A percentile compares a stretch with the other conserved stretches of the same genome.
Conservation (phyloP, 2,113 vertebrate genomes). For the Thermophis baileyi region DNA sequence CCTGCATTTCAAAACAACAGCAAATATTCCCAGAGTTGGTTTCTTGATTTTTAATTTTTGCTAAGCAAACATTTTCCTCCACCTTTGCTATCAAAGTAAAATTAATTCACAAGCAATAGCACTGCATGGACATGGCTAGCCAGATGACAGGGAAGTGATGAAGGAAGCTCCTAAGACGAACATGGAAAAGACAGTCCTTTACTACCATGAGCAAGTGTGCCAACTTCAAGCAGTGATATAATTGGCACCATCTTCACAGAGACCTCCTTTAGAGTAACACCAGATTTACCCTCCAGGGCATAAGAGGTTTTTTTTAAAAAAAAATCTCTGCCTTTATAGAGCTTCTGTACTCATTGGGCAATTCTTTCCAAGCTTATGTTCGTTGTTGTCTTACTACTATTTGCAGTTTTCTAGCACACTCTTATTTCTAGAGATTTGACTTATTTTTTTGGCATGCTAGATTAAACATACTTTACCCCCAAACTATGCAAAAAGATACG, state of each 20-base stretch:
- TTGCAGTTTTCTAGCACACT: background rate
- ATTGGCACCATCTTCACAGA: background rate
- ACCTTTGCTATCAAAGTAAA: background rate
- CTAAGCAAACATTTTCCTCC: background rate
- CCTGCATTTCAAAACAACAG: background rate
- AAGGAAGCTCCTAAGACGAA: background rate
- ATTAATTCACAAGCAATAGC: background rate
- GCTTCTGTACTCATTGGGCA: background rate
- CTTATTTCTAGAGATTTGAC: background rate
- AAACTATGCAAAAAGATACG: slow-evolving; percentile 4
- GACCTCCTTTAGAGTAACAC: slow-evolving; percentile 6
- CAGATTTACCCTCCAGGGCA: slow-evolving; percentile 31
- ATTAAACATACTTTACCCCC: background rate
- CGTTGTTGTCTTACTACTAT: background rate
- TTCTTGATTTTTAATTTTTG: background rate
- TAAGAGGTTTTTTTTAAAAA: background rate
- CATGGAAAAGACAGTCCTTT: fast-evolving
- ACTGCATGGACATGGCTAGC: background rate
- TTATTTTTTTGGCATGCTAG: background rate
- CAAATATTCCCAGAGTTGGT: background rate
- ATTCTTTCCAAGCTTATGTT: background rate
- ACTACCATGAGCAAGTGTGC: background rate
- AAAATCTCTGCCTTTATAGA: background rate
- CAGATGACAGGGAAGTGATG: background rate
- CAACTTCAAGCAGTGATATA: background rate